These are phyloP conservation scores for Monarcha castaneiventris DNA, from an alignment of 2,113 vertebrate species.

Conservation along the genomic window DNA sequence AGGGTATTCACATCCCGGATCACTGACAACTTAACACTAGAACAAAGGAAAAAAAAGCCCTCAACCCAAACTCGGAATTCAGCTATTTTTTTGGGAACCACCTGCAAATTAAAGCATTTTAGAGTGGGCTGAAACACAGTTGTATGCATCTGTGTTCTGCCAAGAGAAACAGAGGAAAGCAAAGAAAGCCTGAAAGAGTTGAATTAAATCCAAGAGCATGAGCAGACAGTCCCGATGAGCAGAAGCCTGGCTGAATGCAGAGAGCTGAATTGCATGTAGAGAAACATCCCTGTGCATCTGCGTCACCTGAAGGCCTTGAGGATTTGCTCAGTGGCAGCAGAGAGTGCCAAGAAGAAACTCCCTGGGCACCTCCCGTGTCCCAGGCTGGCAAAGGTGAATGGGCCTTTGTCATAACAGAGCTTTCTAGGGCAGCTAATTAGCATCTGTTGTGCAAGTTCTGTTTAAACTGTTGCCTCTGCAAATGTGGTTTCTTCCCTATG, in stretches of 20 bases:
- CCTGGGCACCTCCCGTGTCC: fast-evolving
- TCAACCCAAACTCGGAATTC: background rate
- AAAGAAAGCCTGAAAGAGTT: background rate
- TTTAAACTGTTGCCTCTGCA: background rate
- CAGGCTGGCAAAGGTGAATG: background rate
- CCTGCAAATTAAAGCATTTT: background rate
- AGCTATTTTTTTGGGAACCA: background rate
- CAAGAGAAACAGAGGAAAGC: background rate
- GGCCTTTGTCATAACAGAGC: background rate
- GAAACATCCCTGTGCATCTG: background rate
- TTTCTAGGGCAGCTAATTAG: background rate
- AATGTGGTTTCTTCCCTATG: fast-evolving
- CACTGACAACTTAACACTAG: background rate
- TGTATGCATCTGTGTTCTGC: background rate
- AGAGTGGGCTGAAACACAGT: background rate
- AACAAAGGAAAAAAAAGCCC: background rate
- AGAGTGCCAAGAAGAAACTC: background rate
- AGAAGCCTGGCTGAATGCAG: background rate
- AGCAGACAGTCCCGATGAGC: fast-evolving
- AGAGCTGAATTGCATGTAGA: fast-evolving
- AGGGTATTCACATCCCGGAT: background rate
- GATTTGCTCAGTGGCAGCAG: fast-evolving
- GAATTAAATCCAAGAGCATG: fast-evolving
- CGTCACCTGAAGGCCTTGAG: background rate
- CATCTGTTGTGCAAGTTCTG: background rate